phyloP scores from a whole-genome alignment of 2,797 vertebrate species.

The Tarsius wallacei region DNA sequence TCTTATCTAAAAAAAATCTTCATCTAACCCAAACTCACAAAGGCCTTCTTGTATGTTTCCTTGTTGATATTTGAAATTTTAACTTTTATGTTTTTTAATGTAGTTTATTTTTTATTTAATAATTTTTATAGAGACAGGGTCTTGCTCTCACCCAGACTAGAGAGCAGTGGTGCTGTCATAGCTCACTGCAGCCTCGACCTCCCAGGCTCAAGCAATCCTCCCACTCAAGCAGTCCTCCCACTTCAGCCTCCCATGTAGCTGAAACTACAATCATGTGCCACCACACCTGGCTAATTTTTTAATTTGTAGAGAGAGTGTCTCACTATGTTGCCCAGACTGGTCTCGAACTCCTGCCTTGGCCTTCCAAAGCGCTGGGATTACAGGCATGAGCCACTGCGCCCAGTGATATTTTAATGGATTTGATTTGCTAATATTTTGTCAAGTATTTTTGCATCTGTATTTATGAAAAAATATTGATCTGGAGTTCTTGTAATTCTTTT shows the following conservation, averaged over 20 bases:
- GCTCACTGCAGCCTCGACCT: neutral
- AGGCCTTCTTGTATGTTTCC: slow-evolving; percentile 8
- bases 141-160: neutral
- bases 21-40: neutral
- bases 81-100: neutral
- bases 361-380: neutral
- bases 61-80: slow-evolving; percentile 19
- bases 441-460: slow-evolving; percentile 38
- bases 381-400: neutral
- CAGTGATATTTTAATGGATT: neutral
- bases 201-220: neutral
- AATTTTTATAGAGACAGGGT: neutral
- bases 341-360: neutral
- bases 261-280: neutral
- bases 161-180: neutral
- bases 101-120: slow-evolving; percentile 24
- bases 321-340: neutral
- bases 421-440: slow-evolving; percentile 16
- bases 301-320: neutral
- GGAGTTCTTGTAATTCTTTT: slow-evolving; percentile 1
- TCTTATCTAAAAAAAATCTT: slow-evolving; percentile 48
- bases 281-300: neutral
- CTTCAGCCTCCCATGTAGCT: neutral
- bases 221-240: neutral
- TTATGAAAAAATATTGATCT: neutral